Evolutionary conservation across 2,888 invertebrate species (phyloP), one percentile per base, ranked within the genome.

Genomic region (Nezara viridula): DNA sequence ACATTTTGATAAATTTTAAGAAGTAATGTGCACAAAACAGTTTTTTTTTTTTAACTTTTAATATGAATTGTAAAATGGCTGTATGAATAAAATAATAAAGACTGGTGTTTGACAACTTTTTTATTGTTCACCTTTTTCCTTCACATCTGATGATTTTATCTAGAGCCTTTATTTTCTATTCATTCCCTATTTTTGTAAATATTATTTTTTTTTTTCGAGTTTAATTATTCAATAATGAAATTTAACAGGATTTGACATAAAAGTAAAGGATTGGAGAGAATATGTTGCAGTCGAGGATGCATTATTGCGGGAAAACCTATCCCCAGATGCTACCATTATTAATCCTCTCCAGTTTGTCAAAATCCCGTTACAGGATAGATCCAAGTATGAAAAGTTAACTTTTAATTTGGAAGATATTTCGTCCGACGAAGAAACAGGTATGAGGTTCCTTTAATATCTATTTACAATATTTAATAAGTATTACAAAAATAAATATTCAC

Each of bases 381-480:
- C 96, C 37, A 96, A 96, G 92, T 97, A 96, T 92, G 96, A 96
- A 92, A 96, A 96, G 92, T 93, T 97, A 86, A 94, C 95, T 3
- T 95, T 94, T 92, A 95, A 94, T 91, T 92, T 92, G 0, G 94
- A 94, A 90, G 95, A 95, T 91, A 92, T 94, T 85, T 95, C 94
- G 77, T 94, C 93, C 90, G 94, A 94, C 91, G 94, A 94, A 91
- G 94, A 94, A 60, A 55, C 89, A 85, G 90, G 90, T 90, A 90
- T 85, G 77, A 60, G n/a, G n/a, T 49, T 90, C 86, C 44, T 37
- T 81, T 88, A 73, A 37, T 73, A 21, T 73, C 19, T 7, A 37
- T 37, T 73, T 73, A 44, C 27, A 85, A 85, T 73, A 27, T 32
- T 81, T 2, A 77, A 32, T n/a, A 85, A 85, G 27, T n/a, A 40